These are phyloP conservation scores for Cheirogaleus medius DNA, from an alignment of 2,113 vertebrate genomes.

Conservation along the genomic window DNA sequence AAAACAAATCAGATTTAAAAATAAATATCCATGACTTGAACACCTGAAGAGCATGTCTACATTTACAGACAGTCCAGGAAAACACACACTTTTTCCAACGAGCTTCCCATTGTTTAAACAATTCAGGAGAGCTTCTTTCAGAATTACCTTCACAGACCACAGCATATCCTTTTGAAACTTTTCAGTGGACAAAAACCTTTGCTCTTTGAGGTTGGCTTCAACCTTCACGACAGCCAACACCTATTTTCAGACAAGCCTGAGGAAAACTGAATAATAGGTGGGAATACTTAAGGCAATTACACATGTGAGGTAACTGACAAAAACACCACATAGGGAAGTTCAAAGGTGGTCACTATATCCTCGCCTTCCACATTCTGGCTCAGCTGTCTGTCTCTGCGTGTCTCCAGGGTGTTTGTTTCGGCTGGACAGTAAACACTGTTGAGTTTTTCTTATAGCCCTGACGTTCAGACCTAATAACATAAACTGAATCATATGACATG, in stretches of 20 bases:
- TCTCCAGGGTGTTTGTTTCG: not conserved
- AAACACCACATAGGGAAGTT: not conserved
- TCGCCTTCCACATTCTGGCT: not conserved
- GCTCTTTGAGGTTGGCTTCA: not conserved
- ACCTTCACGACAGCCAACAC: not conserved
- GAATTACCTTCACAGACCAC: not conserved
- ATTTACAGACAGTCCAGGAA: not conserved
- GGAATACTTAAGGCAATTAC: not conserved
- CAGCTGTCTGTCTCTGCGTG: not conserved
- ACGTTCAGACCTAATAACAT: not conserved
- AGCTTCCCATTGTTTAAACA: not conserved
- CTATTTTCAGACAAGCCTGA: conserved; percentile 24
- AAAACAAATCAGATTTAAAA: conserved; percentile 38
- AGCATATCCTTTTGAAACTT: not conserved
- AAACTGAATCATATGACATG: not conserved
- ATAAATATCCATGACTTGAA: not conserved
- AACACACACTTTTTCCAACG: not conserved
- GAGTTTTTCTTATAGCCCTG: not conserved
- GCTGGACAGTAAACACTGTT: not conserved
- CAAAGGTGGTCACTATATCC: not conserved
- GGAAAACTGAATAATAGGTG: not conserved
- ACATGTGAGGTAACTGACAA: not conserved
- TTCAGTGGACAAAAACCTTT: not conserved
- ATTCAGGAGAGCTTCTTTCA: not conserved
- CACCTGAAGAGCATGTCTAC: not conserved